Conservation (phyloP, 53 echinoderm and acorn worm genomes). For the Paelopatides confundens region DNA sequence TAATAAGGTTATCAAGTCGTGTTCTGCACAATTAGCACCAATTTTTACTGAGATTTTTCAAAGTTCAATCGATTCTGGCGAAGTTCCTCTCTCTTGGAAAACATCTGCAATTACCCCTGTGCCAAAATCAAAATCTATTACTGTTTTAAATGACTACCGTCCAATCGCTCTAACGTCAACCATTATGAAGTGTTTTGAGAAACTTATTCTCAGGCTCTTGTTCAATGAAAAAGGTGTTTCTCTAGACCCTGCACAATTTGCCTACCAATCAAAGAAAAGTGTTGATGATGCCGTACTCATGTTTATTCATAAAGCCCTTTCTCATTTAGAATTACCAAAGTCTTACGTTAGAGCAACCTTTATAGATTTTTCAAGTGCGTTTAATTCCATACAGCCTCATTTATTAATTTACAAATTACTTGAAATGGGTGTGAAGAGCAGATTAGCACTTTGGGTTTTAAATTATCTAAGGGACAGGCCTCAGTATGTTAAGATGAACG, state of each 20-base stretch:
- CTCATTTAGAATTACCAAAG: background rate
- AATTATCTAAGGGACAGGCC: background rate
- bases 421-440: background rate
- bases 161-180: background rate
- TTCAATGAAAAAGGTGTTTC: background rate
- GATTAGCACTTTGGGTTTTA: background rate
- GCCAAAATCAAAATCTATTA: background rate
- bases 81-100: background rate
- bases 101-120: background rate
- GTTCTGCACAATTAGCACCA: background rate
- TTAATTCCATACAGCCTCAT: background rate
- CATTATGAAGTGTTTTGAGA: constrained; percentile 2
- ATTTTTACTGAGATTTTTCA: background rate
- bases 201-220: background rate
- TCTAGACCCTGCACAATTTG: background rate
- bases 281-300: background rate
- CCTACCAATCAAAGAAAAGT: background rate
- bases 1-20: background rate
- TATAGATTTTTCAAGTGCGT: background rate
- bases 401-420: background rate
- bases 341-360: background rate
- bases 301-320: background rate
- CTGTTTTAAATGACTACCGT: constrained; percentile 6
- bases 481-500: background rate
- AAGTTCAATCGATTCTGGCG: background rate